Conservation (phyloP, 92 coral and sea anemone genomes). For the Palythoa grandis region DNA sequence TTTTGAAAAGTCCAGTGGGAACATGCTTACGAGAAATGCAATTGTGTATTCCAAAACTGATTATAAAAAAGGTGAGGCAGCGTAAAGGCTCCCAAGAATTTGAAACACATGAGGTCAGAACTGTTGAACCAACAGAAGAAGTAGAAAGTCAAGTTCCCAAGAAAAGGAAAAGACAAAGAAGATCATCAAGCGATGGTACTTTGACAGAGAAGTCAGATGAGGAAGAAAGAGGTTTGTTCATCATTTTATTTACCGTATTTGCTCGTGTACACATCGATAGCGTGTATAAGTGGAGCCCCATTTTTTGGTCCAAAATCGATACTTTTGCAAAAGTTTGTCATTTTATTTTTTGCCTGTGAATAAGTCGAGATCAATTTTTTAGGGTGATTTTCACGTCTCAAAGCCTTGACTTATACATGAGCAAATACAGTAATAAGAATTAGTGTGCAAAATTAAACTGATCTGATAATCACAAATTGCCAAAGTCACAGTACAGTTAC, state of each 20-base stretch:
- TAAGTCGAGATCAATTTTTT: no score
- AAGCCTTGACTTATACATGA: no score
- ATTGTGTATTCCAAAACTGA: conserved; percentile 89
- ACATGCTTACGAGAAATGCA: conserved; percentile 71
- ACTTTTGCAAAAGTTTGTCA: no score
- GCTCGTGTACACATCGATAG: no score
- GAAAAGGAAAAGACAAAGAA: conserved; percentile 58
- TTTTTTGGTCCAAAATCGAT: no score
- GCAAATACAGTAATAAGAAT: no score
- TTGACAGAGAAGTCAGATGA: conserved; percentile 47
- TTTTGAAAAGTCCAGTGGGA: conserved; percentile 35
- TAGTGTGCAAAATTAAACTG: no score
- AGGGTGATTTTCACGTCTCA: no score
- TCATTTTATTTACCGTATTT: not conserved
- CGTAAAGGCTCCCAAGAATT: conserved; percentile 84
- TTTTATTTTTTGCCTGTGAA: no score
- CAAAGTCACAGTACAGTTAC: no score
- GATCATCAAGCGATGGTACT: conserved; percentile 70
- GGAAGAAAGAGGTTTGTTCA: conserved; percentile 56
- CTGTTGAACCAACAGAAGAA: conserved; percentile 70
- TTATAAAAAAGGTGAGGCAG: conserved; percentile 83
- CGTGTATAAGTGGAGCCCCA: no score
- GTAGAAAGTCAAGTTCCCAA: conserved; percentile 59
- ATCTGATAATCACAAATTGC: no score
- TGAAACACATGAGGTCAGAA: conserved; percentile 89